phyloP scores from a whole-genome alignment of 2,797 vertebrate genomes.

The Lophotriccus pileatus region DNA sequence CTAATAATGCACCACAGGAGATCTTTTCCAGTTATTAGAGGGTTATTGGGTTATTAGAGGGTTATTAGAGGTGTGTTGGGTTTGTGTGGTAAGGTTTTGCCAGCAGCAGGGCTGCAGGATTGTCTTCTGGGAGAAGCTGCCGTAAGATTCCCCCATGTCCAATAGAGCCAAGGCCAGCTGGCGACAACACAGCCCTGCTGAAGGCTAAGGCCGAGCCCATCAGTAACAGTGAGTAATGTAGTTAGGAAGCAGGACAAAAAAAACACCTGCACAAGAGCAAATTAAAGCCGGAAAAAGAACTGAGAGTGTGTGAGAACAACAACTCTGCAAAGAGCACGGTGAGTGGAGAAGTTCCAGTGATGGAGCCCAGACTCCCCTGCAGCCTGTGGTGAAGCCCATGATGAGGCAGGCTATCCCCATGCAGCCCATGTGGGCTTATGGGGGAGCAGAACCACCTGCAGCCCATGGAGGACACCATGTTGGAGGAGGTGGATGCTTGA shows the following conservation, averaged over 20 bases:
- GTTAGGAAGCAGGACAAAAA: background rate
- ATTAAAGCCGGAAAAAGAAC: background rate
- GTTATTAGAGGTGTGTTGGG: too few relatives aligned
- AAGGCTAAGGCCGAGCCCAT: too few relatives aligned
- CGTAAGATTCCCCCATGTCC: background rate
- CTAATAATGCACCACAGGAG: background rate
- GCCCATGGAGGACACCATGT: rapidly evolving
- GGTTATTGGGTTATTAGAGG: too few relatives aligned
- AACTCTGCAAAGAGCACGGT: background rate
- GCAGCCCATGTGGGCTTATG: background rate
- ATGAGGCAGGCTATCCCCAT: background rate
- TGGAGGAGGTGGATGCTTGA: background rate
- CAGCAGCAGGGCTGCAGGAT: background rate
- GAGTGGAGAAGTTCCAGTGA: background rate
- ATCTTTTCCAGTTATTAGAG: background rate
- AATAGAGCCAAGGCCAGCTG: rapidly evolving
- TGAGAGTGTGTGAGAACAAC: background rate
- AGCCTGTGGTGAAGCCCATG: background rate
- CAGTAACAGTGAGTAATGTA: background rate
- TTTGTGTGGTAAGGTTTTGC: background rate
- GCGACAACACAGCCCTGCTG: background rate
- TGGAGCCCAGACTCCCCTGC: background rate
- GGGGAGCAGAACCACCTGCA: background rate
- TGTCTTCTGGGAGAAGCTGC: background rate
- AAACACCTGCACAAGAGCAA: background rate